phyloP scores from a whole-genome alignment of 1,140 invertebrate species.

The Drosophila bocki region DNA sequence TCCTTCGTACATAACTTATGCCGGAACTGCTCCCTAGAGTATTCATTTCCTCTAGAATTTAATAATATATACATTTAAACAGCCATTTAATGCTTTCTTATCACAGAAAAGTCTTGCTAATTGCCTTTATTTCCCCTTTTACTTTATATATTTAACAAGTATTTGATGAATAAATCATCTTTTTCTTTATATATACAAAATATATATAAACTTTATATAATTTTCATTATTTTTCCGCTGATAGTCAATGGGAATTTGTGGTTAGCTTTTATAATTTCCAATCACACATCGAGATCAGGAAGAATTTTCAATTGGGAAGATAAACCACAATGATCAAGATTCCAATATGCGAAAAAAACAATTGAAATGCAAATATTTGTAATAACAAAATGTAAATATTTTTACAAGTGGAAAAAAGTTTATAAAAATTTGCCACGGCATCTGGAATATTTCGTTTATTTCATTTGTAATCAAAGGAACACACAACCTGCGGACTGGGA shows the following conservation, averaged over 20 bases:
- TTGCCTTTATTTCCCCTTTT: constrained; percentile 5
- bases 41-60: constrained; percentile 15
- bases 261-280: not conserved
- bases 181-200: not conserved
- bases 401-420: constrained; percentile 78
- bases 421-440: constrained; percentile 74
- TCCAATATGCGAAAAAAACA: constrained; percentile 22
- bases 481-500: constrained; percentile 43
- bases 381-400: constrained; percentile 76
- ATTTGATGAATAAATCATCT: not conserved
- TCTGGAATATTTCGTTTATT: constrained; percentile 81
- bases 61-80: not conserved
- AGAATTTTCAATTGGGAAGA: not conserved
- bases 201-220: not conserved
- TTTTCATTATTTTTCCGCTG: not conserved
- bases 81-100: constrained; percentile 5
- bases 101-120: constrained; percentile 11
- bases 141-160: not conserved
- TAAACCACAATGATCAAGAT: not conserved
- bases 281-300: constrained; percentile 7
- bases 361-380: constrained; percentile 69
- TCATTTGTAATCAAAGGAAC: constrained; percentile 80
- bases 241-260: not conserved
- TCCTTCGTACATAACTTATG: constrained; percentile 13
- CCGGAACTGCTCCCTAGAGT: constrained; percentile 43